Percentiles rank a stretch among this genome's conserved stretches.
Conservation (phyloP, 2,888 invertebrate species). For the Brenthis daphne region DNA sequence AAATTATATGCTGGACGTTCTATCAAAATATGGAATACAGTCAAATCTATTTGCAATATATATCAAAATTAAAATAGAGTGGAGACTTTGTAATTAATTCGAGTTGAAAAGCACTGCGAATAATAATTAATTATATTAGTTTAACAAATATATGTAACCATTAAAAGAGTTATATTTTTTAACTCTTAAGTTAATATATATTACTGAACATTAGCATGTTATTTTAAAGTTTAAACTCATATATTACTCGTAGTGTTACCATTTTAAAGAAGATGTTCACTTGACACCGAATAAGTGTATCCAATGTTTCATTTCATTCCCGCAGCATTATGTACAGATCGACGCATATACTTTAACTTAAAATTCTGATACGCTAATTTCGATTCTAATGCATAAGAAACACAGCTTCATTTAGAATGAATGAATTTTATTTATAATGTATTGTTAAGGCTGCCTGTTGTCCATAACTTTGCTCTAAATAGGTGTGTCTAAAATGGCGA, state of each 20-base stretch:
- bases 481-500: conserved; percentile 44
- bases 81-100: no score
- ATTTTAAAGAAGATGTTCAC: conserved; percentile 39
- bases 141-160: neutral
- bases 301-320: conserved; percentile 43
- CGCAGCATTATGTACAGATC: conserved; percentile 25
- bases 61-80: no score
- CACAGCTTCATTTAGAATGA: conserved; percentile 17
- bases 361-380: conserved; percentile 9
- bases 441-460: conserved; percentile 13
- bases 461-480: conserved; percentile 43
- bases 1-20: no score
- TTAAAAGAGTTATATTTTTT: neutral
- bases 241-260: conserved; percentile 36
- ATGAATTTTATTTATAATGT: neutral
- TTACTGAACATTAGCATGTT: conserved; percentile 30
- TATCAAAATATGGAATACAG: no score
- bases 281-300: conserved; percentile 39
- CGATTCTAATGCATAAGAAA: neutral
- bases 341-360: neutral
- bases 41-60: no score
- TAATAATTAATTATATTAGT: neutral
- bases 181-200: conserved; percentile 25
- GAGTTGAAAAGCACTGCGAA: no score
- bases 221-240: conserved; percentile 32